Percentiles rank a stretch among this genome's conserved stretches.
Conservation (phyloP, 2,113 vertebrate species). For the Oryzias melastigma region DNA sequence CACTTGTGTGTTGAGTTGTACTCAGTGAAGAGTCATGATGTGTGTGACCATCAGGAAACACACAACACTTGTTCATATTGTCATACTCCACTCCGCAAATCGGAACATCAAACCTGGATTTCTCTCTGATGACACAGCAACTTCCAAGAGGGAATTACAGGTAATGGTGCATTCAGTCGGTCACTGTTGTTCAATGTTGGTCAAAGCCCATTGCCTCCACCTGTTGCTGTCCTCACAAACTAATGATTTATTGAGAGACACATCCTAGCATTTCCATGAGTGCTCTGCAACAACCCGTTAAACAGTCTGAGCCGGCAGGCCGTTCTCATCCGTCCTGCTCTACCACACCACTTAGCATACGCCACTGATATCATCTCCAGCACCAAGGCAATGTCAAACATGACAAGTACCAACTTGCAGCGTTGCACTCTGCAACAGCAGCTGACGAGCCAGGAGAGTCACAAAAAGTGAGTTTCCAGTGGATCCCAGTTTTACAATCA, state of each 20-base stretch:
- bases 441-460: neutral
- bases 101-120: neutral
- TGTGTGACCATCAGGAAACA: slow-evolving; percentile 19
- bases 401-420: slow-evolving; percentile 23
- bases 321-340: slow-evolving; percentile 77
- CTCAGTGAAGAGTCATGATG: slow-evolving; percentile 47
- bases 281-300: slow-evolving; percentile 73
- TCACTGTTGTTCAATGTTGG: slow-evolving; percentile 13
- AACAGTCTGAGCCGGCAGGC: slow-evolving; percentile 73
- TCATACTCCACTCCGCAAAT: neutral
- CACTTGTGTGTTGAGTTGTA: slow-evolving; percentile 41
- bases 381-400: slow-evolving; percentile 36
- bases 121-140: neutral
- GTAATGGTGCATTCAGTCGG: slow-evolving; percentile 9
- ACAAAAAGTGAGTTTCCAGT: neutral
- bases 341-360: slow-evolving; percentile 61
- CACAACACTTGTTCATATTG: slow-evolving; percentile 11
- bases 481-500: neutral
- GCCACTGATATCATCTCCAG: slow-evolving; percentile 77
- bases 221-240: slow-evolving; percentile 37
- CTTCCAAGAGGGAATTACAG: neutral
- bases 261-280: slow-evolving; percentile 83
- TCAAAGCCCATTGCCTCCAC: slow-evolving; percentile 42
- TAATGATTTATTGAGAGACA: slow-evolving; percentile 78
- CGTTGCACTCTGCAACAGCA: slow-evolving; percentile 3